Evolutionary conservation across 1,140 invertebrate genomes (phyloP), one percentile per base, ranked within the genome.

Genomic region (Drosophila lowei): DNA sequence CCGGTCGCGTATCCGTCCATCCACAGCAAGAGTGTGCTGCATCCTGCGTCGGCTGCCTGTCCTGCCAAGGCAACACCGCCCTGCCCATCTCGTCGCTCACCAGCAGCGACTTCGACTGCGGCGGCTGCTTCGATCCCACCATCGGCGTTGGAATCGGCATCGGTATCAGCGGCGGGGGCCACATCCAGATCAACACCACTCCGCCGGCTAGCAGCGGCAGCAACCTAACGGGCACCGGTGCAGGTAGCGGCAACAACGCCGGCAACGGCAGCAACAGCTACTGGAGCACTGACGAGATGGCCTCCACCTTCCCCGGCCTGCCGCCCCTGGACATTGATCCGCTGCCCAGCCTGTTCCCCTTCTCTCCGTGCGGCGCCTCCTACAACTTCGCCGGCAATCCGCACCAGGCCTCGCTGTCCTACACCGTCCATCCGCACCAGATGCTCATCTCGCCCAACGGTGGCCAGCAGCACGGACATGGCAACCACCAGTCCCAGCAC

Each of bases 231-330:
- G 62, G 52, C 23, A 38, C 15, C 11, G 50, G 50, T 18, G 50
- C 53, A 11, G 76, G 71, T 3, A 72, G 65, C 42, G 57, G 49
- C 54, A 71, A 44, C 30, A 68, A 62, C 67, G 47, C n/a, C 34
- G 68, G 66, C 44, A 70, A 65, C 71, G 42, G 61, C 8, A 91
- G 43, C 28, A 34, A 23, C 50, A 93, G 90, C 80, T 94, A 93
- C 76, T 95, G 95, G 94, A 93, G 94, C 77, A 92, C 93, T 41
- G 95, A 96, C 91, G 95, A 96, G 79, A 96, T 96, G 95, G 95
- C 94, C 28, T 95, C 95, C 18, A 90, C 90, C 30, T 96, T 96
- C 91, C 83, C 90, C n/a, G 95, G 95, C 1, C 89, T 96, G 48
- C 94, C 95, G 43, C 94, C 95, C 2, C 92, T 96, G 48, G 95